These are phyloP conservation scores for Astatotilapia flaviijosephi DNA, from an alignment of 2,113 vertebrate genomes.

Conservation along the genomic window DNA sequence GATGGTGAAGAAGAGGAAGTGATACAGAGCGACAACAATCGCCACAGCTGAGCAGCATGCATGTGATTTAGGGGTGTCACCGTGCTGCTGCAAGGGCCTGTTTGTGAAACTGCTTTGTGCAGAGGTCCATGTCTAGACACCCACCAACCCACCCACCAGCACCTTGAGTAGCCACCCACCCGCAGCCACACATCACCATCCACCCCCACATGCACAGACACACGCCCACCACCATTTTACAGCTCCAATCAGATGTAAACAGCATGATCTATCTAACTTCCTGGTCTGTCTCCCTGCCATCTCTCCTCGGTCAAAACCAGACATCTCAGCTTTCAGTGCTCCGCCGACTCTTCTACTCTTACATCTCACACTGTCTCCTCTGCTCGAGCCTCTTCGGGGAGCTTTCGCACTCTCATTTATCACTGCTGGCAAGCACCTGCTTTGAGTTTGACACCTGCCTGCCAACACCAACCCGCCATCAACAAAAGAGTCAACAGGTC, in stretches of 20 bases:
- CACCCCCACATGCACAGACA: not conserved
- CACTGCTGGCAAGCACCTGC: slow-evolving; percentile 35
- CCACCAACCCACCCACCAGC: not conserved
- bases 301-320: slow-evolving; percentile 19
- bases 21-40: slow-evolving; percentile 8
- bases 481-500: slow-evolving; percentile 34
- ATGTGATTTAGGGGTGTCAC: not conserved
- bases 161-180: not conserved
- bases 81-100: not conserved
- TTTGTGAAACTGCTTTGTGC: slow-evolving; percentile 30
- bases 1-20: slow-evolving; percentile 39
- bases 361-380: slow-evolving; percentile 16
- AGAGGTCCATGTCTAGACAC: slow-evolving; percentile 45
- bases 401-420: slow-evolving; percentile 38
- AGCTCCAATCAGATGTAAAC: slow-evolving; percentile 18
- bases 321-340: slow-evolving; percentile 48
- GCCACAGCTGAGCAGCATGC: not conserved
- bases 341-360: slow-evolving; percentile 49
- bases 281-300: slow-evolving; percentile 7
- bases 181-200: not conserved
- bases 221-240: slow-evolving; percentile 16
- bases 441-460: slow-evolving; percentile 46
- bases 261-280: slow-evolving; percentile 17
- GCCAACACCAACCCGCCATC: slow-evolving; percentile 35
- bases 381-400: slow-evolving; percentile 1